Conservation (phyloP, 2,888 invertebrate genomes). For the Cataglyphis livida region DNA sequence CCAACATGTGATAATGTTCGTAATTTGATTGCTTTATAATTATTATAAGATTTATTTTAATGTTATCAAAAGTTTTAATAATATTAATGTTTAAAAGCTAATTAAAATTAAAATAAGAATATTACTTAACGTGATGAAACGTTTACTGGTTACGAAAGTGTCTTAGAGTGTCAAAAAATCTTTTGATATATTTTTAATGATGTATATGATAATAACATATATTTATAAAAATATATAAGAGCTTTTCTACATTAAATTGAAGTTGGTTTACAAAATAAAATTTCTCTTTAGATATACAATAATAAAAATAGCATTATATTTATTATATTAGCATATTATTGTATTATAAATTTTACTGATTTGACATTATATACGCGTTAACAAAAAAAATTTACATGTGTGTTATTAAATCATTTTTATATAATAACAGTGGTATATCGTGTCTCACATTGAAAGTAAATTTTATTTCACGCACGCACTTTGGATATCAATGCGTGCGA, state of each 20-base stretch:
- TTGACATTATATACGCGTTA: neutral
- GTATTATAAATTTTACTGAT: neutral
- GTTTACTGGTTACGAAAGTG: constrained; percentile 22
- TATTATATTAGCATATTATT: neutral
- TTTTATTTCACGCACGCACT: constrained; percentile 28
- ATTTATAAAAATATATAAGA: neutral
- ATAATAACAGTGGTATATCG: neutral
- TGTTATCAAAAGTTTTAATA: neutral
- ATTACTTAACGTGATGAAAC: constrained; percentile 14
- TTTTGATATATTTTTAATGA: neutral
- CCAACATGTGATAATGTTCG: neutral
- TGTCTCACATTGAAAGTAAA: neutral
- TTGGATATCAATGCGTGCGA: constrained; percentile 33
- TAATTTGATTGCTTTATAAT: neutral
- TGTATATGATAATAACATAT: neutral
- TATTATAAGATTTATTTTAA: constrained; percentile 10
- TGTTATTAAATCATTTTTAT: neutral
- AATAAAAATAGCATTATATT: neutral
- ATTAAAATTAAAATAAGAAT: neutral
- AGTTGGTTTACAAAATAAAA: neutral
- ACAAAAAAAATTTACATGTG: neutral
- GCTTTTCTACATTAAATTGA: neutral
- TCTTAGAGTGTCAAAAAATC: constrained; percentile 23
- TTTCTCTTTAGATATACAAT: neutral
- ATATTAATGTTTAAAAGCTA: neutral